Base-by-base conservation (phyloP, 2,888 invertebrate genomes). In the Microctonus aethiopoides region DNA sequence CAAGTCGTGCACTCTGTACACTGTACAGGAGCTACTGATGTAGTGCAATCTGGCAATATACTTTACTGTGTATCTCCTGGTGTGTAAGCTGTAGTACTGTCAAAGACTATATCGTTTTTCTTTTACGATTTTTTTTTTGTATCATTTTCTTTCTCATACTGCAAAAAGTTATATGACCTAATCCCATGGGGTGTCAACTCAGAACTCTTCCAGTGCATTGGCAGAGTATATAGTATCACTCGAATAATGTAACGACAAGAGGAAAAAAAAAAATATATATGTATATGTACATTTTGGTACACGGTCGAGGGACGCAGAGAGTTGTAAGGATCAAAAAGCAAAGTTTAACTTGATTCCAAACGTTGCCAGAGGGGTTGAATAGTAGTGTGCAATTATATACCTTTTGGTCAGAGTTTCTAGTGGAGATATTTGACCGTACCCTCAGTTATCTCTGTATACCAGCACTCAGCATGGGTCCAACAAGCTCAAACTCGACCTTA, bases 391-490 rank as follows among this genome's bases (percentile, higher is more conserved):
- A 39, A 39, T 39, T 39, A 39, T 39, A 52, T 16, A 16, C 16
- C 10, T 52, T 6, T 22, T 7, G 22, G 24, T 6, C 5, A 22
- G 26, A 54, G 24, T 24, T n/a, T 24, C 5, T 22, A 11, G 54
- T 24, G 26, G 29, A 5, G 29, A 7, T 22, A 52, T 22, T 52
- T 20, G 24, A 22, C 51, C 22, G 51, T 20, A 0, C 20, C n/a
- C n/a, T 22, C 3, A 52, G 46, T 62, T 62, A 41, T 29, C 62
- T 26, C 9, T 46, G 2, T 46, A 36, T 32, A 39, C n/a, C 13
- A n/a, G 34, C 36, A 32, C 62, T 41, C 67, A 71, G 71, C 65
- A 54, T 63, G 63, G 9, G n/a, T 20, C 34, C 46, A 36, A 41
- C 34, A 56, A 24, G 36, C 61, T 26, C 29, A 39, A 16, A 34